Percentiles rank a stretch among this genome's conserved stretches.
phyloP scores from a whole-genome alignment of 2,113 vertebrate species.

The Gopherus evgoodei region DNA sequence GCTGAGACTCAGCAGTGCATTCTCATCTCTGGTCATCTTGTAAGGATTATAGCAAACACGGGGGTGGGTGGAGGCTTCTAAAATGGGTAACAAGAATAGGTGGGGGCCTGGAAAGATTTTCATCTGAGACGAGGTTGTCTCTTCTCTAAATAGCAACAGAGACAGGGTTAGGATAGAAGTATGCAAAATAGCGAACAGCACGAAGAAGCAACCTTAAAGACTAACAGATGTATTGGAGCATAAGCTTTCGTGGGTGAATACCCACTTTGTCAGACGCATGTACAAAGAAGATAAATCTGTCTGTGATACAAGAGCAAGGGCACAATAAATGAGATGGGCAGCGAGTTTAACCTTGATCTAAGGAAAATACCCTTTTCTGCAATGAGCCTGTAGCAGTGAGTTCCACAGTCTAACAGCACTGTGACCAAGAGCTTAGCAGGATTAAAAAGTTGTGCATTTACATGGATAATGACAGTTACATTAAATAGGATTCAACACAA shows the following conservation, averaged over 20 bases:
- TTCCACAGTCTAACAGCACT: not conserved
- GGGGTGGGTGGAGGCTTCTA: no score
- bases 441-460: conserved; percentile 9
- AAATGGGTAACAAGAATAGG: not conserved
- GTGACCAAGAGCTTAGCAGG: not conserved
- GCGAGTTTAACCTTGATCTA: not conserved
- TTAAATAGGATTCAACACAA: conserved; percentile 44
- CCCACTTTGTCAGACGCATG: no score
- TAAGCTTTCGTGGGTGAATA: no score
- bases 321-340: conserved; percentile 3
- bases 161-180: not conserved
- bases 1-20: not conserved
- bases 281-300: not conserved
- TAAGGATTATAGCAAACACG: not conserved
- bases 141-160: not conserved
- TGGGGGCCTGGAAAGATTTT: not conserved
- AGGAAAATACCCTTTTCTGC: not conserved
- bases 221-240: no score
- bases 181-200: not conserved
- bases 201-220: not conserved
- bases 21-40: not conserved
- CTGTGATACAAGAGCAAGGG: not conserved
- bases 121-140: not conserved
- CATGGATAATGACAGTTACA: conserved; percentile 9
- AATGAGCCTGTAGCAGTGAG: conserved; percentile 10